A percentile compares a stretch with the other conserved stretches of the same genome.
Evolutionary conservation across 2,888 invertebrate genomes (phyloP).

Genomic region (Polyommatus iphigenia): DNA sequence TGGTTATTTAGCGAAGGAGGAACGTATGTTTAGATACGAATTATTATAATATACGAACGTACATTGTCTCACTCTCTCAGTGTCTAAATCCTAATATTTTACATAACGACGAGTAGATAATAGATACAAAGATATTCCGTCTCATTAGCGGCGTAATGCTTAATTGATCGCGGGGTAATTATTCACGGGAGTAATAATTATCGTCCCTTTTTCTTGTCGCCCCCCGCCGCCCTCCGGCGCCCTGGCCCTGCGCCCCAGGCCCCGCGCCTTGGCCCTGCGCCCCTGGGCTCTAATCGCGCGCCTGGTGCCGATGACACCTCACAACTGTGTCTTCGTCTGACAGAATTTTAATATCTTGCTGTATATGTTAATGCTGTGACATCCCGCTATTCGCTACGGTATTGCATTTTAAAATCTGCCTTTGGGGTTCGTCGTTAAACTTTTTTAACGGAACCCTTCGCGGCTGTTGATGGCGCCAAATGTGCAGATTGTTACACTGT

Average conservation of each 20-base stretch:
- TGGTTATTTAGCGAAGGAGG: background rate
- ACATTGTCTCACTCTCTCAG: no score
- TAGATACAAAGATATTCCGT: slow-evolving; percentile 64
- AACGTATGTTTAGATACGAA: no score
- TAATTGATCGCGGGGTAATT: slow-evolving; percentile 77
- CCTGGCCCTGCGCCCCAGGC: background rate
- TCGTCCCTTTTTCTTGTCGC: slow-evolving; percentile 78
- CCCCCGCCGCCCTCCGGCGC: slow-evolving; percentile 41
- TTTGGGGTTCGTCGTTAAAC: slow-evolving; percentile 41
- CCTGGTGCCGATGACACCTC: slow-evolving; percentile 75
- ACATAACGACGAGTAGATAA: background rate
- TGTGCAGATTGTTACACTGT: background rate
- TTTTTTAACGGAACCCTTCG: slow-evolving; percentile 1
- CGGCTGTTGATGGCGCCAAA: background rate
- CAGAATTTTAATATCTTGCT: slow-evolving; percentile 79
- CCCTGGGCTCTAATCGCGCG: slow-evolving; percentile 61
- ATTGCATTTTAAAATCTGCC: slow-evolving; percentile 31
- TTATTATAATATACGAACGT: no score
- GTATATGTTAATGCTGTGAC: slow-evolving; percentile 68
- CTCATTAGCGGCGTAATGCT: slow-evolving; percentile 69
- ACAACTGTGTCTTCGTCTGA: slow-evolving; percentile 72
- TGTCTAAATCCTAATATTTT: no score
- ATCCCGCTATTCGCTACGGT: slow-evolving; percentile 45
- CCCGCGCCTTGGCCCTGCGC: slow-evolving; percentile 53
- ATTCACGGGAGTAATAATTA: slow-evolving; percentile 76